These are phyloP conservation scores for Chrysochloris asiatica DNA, from an alignment of 2,113 vertebrate genomes.

Conservation along the genomic window DNA sequence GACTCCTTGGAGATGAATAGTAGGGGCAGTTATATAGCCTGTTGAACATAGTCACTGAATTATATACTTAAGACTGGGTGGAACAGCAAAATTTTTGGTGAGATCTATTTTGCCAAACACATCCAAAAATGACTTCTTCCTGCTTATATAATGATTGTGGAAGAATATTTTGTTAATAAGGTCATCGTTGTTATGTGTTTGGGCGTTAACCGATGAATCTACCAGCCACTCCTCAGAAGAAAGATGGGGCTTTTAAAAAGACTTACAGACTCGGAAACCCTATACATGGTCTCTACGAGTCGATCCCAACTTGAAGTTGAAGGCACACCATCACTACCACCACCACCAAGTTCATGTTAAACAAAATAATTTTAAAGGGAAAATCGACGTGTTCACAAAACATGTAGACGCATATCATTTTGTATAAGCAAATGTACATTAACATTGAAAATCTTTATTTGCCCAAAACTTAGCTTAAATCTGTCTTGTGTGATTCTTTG, in stretches of 20 bases:
- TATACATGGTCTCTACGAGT: no score
- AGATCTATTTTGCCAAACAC: no score
- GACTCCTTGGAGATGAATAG: background rate
- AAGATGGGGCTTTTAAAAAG: no score
- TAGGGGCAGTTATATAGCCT: background rate
- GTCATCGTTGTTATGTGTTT: no score
- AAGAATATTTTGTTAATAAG: background rate
- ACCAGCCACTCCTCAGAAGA: no score
- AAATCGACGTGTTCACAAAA: background rate
- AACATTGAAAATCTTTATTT: background rate
- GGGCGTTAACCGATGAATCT: no score
- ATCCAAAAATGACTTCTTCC: background rate
- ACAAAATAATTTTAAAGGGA: background rate
- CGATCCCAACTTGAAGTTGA: no score
- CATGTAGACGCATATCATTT: conserved; percentile 5
- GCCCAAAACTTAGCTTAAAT: background rate
- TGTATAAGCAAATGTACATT: conserved; percentile 26
- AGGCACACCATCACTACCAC: no score
- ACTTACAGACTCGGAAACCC: no score
- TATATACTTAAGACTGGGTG: background rate
- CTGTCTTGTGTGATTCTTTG: background rate
- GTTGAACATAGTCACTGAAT: background rate
- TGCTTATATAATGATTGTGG: background rate
- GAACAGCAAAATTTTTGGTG: background rate
- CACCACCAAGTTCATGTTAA: conserved; percentile 68